Evolutionary conservation across 2,888 invertebrate genomes (phyloP).

Genomic region (Acanthococcus lagerstroemiae): DNA sequence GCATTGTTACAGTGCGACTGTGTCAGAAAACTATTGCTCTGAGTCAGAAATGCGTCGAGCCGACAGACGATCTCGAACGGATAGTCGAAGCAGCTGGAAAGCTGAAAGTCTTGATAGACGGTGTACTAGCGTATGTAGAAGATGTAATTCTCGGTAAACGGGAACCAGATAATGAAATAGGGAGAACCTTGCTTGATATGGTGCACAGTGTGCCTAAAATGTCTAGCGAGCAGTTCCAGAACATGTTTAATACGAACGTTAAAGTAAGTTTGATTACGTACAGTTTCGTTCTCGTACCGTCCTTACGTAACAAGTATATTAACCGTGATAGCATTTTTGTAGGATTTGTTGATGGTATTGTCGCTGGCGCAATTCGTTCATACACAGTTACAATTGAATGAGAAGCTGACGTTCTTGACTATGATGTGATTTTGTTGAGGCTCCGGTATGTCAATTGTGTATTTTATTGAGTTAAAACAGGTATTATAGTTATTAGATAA

Average conservation of each 20-base stretch:
- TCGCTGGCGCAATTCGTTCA: slow-evolving; percentile 91
- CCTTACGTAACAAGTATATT: too few species aligned
- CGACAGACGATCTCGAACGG: slow-evolving; percentile 60
- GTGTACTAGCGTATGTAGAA: slow-evolving; percentile 73
- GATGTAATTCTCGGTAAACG: slow-evolving; percentile 75
- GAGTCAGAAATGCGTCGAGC: slow-evolving; percentile 41
- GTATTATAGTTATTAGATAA: background rate
- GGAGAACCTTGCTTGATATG: slow-evolving; percentile 79
- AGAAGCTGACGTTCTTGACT: slow-evolving; percentile 77
- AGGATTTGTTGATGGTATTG: slow-evolving; percentile 92
- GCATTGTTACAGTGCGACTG: slow-evolving; percentile 50
- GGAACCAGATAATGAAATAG: slow-evolving; percentile 74
- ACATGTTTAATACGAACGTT: slow-evolving; percentile 90
- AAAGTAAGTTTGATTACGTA: slow-evolving; percentile 52
- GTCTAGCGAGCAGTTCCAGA: slow-evolving; percentile 78
- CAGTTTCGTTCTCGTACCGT: too few species aligned
- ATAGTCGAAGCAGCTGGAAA: slow-evolving; percentile 75
- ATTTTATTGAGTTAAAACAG: background rate
- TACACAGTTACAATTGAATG: slow-evolving; percentile 91
- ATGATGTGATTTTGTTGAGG: slow-evolving; percentile 17
- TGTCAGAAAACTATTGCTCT: slow-evolving; percentile 69
- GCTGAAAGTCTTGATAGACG: slow-evolving; percentile 49
- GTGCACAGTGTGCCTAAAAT: slow-evolving; percentile 88
- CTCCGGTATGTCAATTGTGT: background rate
- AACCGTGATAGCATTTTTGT: too few species aligned